Conservation (phyloP, 2,797 vertebrate species). For the Cynopterus sphinx region DNA sequence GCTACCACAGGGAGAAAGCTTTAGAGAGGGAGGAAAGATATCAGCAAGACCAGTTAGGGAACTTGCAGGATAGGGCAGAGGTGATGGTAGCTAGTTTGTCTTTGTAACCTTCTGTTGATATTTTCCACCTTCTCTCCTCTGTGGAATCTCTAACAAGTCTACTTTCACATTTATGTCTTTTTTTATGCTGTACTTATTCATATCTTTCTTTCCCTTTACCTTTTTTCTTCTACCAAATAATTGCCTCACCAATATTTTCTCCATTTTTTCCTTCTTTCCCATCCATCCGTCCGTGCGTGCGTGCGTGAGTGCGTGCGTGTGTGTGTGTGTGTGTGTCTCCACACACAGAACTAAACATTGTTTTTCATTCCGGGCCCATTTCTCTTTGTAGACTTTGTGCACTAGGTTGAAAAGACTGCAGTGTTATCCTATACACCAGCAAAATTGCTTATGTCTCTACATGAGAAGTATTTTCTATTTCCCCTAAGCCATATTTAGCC, state of each 20-base stretch:
- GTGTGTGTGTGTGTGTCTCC: too few relatives aligned
- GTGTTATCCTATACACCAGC: not conserved
- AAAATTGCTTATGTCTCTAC: not conserved
- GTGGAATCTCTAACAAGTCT: not conserved
- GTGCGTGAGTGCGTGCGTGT: too few relatives aligned
- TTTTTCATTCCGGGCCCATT: not conserved
- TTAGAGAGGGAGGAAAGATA: not conserved
- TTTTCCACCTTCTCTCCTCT: not conserved
- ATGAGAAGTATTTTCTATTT: slow-evolving; percentile 16
- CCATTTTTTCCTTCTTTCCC: not conserved
- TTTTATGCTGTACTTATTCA: not conserved
- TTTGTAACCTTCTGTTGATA: not conserved
- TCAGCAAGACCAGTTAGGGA: not conserved
- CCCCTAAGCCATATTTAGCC: not conserved
- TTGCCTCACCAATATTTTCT: not conserved
- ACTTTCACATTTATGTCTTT: not conserved
- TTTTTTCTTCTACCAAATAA: not conserved
- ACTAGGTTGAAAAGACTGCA: not conserved
- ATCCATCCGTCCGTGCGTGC: not conserved
- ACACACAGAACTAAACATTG: not conserved
- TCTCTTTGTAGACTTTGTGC: not conserved
- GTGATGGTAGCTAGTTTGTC: not conserved
- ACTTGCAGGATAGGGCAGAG: not conserved
- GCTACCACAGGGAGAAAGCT: not conserved
- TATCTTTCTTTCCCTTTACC: not conserved